Evolutionary conservation across 2,888 invertebrate species (phyloP), one percentile per base, ranked within the genome.

Genomic region (Drosophila mulleri): DNA sequence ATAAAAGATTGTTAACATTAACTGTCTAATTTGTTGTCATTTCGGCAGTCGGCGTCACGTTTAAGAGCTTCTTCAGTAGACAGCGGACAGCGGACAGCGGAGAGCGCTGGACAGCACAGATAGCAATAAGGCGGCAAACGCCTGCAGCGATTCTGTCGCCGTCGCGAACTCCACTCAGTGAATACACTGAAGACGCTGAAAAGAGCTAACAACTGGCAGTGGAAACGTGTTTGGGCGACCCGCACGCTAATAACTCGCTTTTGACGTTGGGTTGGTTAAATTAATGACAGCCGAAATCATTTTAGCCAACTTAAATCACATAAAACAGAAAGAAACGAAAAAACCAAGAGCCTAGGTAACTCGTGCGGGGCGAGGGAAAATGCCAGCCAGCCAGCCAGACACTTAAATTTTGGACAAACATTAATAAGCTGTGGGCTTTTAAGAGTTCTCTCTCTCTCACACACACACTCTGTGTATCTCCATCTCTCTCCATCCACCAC

Each of bases 1-100:
- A 83, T 81, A 83, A 88, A 82, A 85, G 83, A 87, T 76, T 88
- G 86, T 87, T 87, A 87, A 74, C 88, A 86, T 82, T 82, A 88
- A 83, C 80, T 83, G 88, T 88, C 88, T 88, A 83, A 87, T 87
- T 87, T 86, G 88, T 88, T 86, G 88, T 83, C 87, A 85, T 87
- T 81, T 79, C 70, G 66, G 53, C 50, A 61, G 69, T 67, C 63
- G 64, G 48, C 67, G 72, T 79, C 71, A 48, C 70, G 70, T 72
- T 61, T 45, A 71, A 75, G 72, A 82, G 84, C 84, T 84, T 82
- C 84, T 87, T 82, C 84, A 87, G 83, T 64, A 80, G 85, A 69
- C 82, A 18, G 14, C 42, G 41, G 56, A 71, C 47, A 56, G 62
- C 45, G 52, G 37, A 9, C 53, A 37, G 53, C 41, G 32, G 32